A percentile compares a stretch with the other conserved stretches of the same genome.
phyloP scores from a whole-genome alignment of 1,140 invertebrate genomes.

The Rhopalosiphum padi region DNA sequence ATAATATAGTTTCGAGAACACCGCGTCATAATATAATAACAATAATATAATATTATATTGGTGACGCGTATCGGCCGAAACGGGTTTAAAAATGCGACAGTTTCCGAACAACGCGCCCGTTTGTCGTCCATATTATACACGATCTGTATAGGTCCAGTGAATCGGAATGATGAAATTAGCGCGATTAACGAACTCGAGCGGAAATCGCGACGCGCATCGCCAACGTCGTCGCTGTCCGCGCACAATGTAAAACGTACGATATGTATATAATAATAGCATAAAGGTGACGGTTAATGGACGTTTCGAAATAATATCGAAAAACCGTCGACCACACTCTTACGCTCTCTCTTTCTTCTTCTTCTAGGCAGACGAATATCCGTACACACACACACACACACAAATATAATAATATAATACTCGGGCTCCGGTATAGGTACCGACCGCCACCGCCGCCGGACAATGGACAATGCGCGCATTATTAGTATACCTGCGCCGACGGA shows the following conservation, averaged over 20 bases:
- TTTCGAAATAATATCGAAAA: neutral
- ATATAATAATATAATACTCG: neutral
- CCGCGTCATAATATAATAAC: neutral
- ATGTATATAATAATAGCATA: neutral
- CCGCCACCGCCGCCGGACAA: neutral
- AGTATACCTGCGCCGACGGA: neutral
- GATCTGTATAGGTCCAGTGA: neutral
- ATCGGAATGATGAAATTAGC: slow-evolving; percentile 30
- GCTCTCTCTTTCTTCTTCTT: neutral
- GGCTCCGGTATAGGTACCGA: too few relatives aligned
- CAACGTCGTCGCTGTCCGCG: neutral
- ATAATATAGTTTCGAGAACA: neutral
- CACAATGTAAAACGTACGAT: neutral
- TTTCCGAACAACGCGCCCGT: neutral
- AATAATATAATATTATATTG: neutral
- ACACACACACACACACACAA: neutral
- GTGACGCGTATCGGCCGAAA: neutral
- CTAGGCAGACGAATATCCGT: neutral
- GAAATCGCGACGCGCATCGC: slow-evolving; percentile 4
- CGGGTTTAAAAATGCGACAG: slow-evolving; percentile 31
- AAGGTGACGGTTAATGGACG: neutral
- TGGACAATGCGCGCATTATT: neutral
- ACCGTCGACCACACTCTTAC: neutral
- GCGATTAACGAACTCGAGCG: slow-evolving; percentile 32
- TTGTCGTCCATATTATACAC: neutral